phyloP scores from a whole-genome alignment of 2,797 vertebrate genomes.

The Labroides dimidiatus region DNA sequence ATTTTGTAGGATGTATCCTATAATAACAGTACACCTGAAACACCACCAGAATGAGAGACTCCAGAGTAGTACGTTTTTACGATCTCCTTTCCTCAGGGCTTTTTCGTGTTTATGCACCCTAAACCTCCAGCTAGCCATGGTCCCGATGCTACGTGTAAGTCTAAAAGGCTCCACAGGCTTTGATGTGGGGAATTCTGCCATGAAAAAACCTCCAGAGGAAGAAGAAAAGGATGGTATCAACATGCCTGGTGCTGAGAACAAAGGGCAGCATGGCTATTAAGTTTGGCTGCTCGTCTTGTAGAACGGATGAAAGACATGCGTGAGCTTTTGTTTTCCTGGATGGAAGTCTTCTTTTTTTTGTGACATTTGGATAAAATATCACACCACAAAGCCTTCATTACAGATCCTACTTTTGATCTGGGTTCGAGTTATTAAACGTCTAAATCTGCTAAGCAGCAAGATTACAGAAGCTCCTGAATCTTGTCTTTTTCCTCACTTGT shows the following conservation, averaged over 20 bases:
- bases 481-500: background rate
- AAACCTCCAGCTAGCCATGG: conserved; percentile 25
- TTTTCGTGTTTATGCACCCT: conserved; percentile 60
- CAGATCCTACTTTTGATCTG: background rate
- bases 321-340: conserved; percentile 8
- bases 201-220: conserved; percentile 52
- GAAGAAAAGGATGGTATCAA: conserved; percentile 60
- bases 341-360: conserved; percentile 11
- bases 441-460: background rate
- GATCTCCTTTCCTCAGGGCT: conserved; percentile 50
- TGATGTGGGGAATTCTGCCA: conserved; percentile 71
- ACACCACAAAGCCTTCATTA: background rate
- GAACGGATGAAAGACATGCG: conserved; percentile 29
- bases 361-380: conserved; percentile 11
- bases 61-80: conserved; percentile 62
- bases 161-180: conserved; percentile 60
- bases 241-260: conserved; percentile 61
- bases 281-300: conserved; percentile 27
- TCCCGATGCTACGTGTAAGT: conserved; percentile 44
- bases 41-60: conserved; percentile 58
- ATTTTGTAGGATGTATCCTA: conserved; percentile 56
- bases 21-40: conserved; percentile 72
- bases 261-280: conserved; percentile 44
- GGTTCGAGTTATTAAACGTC: background rate
- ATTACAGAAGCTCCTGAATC: background rate